Conservation (phyloP, 2,888 invertebrate genomes). For the Xestobium rufovillosum region DNA sequence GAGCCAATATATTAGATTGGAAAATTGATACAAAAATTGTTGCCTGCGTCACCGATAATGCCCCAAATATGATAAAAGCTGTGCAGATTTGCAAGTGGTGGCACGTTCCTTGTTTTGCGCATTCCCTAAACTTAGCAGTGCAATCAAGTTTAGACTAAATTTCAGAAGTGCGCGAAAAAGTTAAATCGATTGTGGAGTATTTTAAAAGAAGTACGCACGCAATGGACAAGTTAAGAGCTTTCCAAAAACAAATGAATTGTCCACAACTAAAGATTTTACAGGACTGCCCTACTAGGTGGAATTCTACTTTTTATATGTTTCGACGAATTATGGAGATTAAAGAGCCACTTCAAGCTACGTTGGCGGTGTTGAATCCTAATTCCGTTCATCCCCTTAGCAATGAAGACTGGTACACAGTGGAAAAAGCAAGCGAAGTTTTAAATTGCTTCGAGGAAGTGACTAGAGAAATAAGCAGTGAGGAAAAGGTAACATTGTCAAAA, state of each 20-base stretch:
- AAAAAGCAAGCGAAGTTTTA: slow-evolving; percentile 4
- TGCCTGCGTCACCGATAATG: slow-evolving; percentile 10
- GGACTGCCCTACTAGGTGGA: slow-evolving; percentile 5
- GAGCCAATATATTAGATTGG: not conserved
- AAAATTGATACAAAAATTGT: slow-evolving; percentile 7
- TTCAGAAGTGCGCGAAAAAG: slow-evolving; percentile 1
- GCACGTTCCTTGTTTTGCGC: slow-evolving; percentile 9
- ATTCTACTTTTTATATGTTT: slow-evolving; percentile 7
- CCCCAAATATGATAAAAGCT: slow-evolving; percentile 8
- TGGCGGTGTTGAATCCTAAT: slow-evolving; percentile 5
- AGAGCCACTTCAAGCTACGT: not conserved
- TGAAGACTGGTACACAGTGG: not conserved
- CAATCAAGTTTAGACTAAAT: too few species aligned
- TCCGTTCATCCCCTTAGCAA: slow-evolving; percentile 4
- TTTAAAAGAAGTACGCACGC: slow-evolving; percentile 9
- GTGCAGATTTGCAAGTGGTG: slow-evolving; percentile 4
- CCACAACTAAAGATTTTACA: not conserved
- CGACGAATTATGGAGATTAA: not conserved
- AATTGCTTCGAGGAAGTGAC: slow-evolving; percentile 7
- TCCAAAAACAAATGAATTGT: slow-evolving; percentile 5
- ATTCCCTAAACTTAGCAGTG: slow-evolving; percentile 5
- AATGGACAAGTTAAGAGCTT: not conserved
- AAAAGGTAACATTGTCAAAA: slow-evolving; percentile 4
- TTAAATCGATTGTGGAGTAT: slow-evolving; percentile 6
- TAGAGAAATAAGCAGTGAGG: slow-evolving; percentile 5